Evolutionary conservation across 2,113 vertebrate genomes (phyloP), one percentile per base, ranked within the genome.

Genomic region (Grantiella picta): DNA sequence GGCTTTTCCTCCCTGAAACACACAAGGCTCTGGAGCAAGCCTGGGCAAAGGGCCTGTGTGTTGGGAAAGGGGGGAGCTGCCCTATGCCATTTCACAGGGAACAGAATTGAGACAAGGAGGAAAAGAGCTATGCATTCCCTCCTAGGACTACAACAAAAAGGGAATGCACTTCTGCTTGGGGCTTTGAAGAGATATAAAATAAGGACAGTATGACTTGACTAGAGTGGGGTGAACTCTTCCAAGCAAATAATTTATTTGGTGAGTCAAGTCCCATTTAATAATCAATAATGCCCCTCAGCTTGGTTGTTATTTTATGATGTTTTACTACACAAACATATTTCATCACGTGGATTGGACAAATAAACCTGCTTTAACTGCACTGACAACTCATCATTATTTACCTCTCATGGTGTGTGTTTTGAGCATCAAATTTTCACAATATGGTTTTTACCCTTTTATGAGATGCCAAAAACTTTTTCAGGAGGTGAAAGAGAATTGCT

Each of bases 361-460:
- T 33, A 85, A 45, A 28, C 22, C 27, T 75, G 21, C 22, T 75
- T 91, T 89, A 75, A 52, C 23, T 78, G 42, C 78, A 47, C 29
- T 78, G 38, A 33, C 56, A 84, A 75, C 49, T 78, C 66, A 69
- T n/a, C 31, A 16, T 49, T 86, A 14, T 84, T 91, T 92, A 16
- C 56, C 29, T 85, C 82, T 84, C 4, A 2, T 52, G 15, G 38
- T 64, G 27, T 54, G 35, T 75, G 7, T 82, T 91, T 91, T 71
- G 31, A 78, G n/a, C 57, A 90, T 75, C 73, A 87, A 75, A 79
- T 92, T 92, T 96, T 92, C 19, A 66, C 90, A 36, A 31, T 79
- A 68, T 31, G 53, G 13, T 91, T 94, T 96, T 91, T 84, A 82
- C 7, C n/a, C 65, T 78, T 76, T 83, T 63, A 79, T 89, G 77